Evolutionary conservation across 2,888 invertebrate species (phyloP).

Genomic region (Drosophila anomelani): DNA sequence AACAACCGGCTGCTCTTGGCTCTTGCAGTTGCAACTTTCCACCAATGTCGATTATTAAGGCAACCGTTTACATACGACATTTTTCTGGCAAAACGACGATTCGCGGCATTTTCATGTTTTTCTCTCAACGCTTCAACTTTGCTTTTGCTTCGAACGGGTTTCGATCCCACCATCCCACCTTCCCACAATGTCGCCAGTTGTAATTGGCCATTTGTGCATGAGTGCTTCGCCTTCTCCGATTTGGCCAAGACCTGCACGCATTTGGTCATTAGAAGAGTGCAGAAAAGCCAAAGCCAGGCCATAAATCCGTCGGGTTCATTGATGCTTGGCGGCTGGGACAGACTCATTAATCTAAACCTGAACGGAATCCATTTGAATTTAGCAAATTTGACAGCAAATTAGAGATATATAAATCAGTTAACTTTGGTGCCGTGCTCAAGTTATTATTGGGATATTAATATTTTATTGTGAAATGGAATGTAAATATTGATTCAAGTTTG

Average conservation of each 20-base stretch:
- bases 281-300: slow-evolving; percentile 20
- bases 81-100: slow-evolving; percentile 30
- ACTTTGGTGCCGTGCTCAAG: background rate
- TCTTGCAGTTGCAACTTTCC: slow-evolving; percentile 65
- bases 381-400: background rate
- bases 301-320: slow-evolving; percentile 35
- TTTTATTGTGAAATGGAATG: background rate
- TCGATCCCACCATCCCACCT: background rate
- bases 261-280: slow-evolving; percentile 40
- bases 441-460: background rate
- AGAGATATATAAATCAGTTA: slow-evolving; percentile 1
- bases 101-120: slow-evolving; percentile 24
- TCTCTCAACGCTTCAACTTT: slow-evolving; percentile 6
- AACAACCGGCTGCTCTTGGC: slow-evolving; percentile 62
- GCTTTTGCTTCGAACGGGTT: slow-evolving; percentile 22
- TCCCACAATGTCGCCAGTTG: slow-evolving; percentile 34
- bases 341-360: slow-evolving; percentile 1
- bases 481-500: background rate
- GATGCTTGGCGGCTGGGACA: slow-evolving; percentile 16
- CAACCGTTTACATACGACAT: slow-evolving; percentile 72
- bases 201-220: slow-evolving; percentile 66
- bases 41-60: slow-evolving; percentile 76
- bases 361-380: slow-evolving; percentile 1
- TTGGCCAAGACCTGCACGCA: slow-evolving; percentile 43
- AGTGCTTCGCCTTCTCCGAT: slow-evolving; percentile 40